Evolutionary conservation across 2,888 invertebrate genomes (phyloP).

Genomic region (Eubasilissa splendida): DNA sequence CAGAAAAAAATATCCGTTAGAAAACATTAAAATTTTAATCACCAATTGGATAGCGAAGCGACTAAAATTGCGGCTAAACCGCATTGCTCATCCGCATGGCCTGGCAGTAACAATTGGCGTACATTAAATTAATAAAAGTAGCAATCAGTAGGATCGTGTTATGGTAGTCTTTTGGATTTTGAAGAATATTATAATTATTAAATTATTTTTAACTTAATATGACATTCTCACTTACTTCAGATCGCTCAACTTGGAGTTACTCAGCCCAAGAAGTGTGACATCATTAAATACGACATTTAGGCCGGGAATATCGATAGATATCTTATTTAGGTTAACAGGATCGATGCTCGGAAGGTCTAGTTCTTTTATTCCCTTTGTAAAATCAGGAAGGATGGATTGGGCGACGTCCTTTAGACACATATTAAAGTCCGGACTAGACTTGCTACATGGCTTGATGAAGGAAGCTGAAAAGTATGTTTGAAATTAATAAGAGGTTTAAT

Average conservation of each 20-base stretch:
- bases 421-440: conserved; percentile 63
- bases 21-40: too few relatives aligned
- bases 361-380: conserved; percentile 69
- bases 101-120: too few relatives aligned
- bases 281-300: conserved; percentile 68
- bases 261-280: conserved; percentile 68
- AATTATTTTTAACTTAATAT: background rate
- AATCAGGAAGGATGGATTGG: conserved; percentile 57
- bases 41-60: too few relatives aligned
- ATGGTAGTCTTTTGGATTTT: background rate
- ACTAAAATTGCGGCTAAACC: too few relatives aligned
- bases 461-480: conserved; percentile 64
- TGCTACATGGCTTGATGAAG: conserved; percentile 69
- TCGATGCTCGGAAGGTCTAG: conserved; percentile 70
- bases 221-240: conserved; percentile 65
- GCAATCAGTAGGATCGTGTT: too few relatives aligned
- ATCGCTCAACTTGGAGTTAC: conserved; percentile 65
- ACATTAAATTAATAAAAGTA: too few relatives aligned
- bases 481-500: background rate
- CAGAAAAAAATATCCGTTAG: too few relatives aligned
- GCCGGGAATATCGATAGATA: conserved; percentile 68
- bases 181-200: background rate
- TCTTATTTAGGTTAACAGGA: conserved; percentile 68
- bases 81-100: too few relatives aligned
- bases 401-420: conserved; percentile 44